These are phyloP conservation scores for Clunio marinus DNA, from an alignment of 2,888 invertebrate genomes.

Conservation along the genomic window DNA sequence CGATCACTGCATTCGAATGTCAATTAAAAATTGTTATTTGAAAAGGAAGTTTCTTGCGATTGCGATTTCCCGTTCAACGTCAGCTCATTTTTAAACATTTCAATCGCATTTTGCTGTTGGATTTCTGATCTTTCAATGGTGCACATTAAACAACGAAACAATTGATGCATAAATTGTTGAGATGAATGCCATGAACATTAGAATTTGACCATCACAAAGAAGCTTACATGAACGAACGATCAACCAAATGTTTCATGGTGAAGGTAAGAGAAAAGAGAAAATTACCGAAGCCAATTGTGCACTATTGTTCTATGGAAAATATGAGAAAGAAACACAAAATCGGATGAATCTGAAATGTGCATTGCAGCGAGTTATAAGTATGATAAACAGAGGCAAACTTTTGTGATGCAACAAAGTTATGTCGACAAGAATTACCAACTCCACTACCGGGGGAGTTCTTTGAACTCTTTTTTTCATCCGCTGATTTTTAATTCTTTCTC, in stretches of 20 bases:
- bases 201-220: not conserved
- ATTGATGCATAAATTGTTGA: not conserved
- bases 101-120: too few relatives aligned
- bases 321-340: not conserved
- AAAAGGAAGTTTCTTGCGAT: too few relatives aligned
- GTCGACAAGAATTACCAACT: not conserved
- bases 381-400: too few relatives aligned
- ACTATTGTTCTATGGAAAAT: not conserved
- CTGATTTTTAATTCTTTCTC: constrained; percentile 17
- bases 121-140: too few relatives aligned
- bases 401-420: too few relatives aligned
- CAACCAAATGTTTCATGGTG: too few relatives aligned
- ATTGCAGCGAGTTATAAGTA: too few relatives aligned
- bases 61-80: too few relatives aligned
- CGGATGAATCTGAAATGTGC: not conserved
- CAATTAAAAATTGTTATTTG: too few relatives aligned
- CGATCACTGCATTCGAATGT: too few relatives aligned
- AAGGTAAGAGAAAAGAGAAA: not conserved
- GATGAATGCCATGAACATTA: not conserved
- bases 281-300: not conserved
- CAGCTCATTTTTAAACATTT: too few relatives aligned
- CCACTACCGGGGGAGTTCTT: constrained; percentile 16
- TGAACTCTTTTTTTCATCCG: constrained; percentile 9
- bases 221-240: not conserved
- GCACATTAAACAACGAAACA: too few relatives aligned